Base-by-base conservation (phyloP, 2,113 vertebrate genomes). In the Platycercus adscitus region DNA sequence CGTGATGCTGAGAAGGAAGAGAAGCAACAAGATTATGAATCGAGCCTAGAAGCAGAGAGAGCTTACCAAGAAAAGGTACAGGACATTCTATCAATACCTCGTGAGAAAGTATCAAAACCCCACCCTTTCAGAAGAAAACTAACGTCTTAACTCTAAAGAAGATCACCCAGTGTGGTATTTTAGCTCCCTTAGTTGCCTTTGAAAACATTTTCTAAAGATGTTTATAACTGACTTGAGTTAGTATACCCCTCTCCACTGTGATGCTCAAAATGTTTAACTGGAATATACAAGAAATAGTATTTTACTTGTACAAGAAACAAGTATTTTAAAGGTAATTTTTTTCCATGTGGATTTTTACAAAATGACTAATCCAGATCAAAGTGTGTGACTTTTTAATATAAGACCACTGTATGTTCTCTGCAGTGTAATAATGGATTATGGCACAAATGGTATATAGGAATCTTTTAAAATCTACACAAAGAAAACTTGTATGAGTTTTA, bases 101-200 rank as follows among this genome's bases (percentile, higher is more conserved):
- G 10, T 0, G 75, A 95, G 53, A 76, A 70, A 46, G 23, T 49
- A 56, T n/a, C 35, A 10, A 91, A 93, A 26, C 12, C 87, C 21
- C 99, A 99, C 33, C 98, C 98, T 16, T 97, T 99, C 29, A 97
- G 98, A 77, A 98, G 97, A 89, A 96, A 43, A 75, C 66, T 85
- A 9, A 50, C 3, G 17, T 46, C 37, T 58, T 58, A 46, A 29
- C 76, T 81, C 37, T 24, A 81, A 64, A 24, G 55, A 37, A 4
- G 81, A 86, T 72, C 11, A 28, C 6, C 50, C 16, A 21, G 21
- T 2, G 2, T 64, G 66, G 29, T 16, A 25, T 26, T 65, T 91
- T 70, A 89, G n/a, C 39, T 87, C 31, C 2, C 24, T 65, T 29
- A 16, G 13, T 24, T 82, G 76, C 64, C 86, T 96, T 95, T 55